A percentile compares a stretch with the other conserved stretches of the same genome.
Conservation (phyloP, 2,113 vertebrate species). For the Egretta garzetta region DNA sequence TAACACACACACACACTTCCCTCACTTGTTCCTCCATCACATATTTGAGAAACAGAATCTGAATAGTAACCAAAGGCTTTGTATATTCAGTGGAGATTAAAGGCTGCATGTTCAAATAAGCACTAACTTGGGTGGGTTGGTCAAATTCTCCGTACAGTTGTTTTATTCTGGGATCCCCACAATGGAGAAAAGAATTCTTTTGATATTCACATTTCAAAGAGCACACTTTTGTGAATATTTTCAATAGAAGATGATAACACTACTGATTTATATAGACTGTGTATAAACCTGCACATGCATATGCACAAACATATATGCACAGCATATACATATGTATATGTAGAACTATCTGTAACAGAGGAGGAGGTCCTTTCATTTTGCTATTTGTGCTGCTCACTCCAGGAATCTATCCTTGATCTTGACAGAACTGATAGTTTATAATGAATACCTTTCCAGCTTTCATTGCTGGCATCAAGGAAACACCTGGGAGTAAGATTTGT, state of each 20-base stretch:
- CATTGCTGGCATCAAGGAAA: constrained; percentile 53
- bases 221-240: constrained; percentile 31
- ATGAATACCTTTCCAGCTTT: constrained; percentile 57
- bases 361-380: constrained; percentile 52
- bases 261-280: constrained; percentile 12
- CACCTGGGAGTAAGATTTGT: constrained; percentile 59
- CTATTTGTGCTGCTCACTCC: constrained; percentile 53
- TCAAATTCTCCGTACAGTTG: constrained; percentile 9
- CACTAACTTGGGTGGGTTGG: neutral
- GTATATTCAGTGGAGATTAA: neutral
- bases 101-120: neutral
- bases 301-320: constrained; percentile 30
- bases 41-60: neutral
- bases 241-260: constrained; percentile 21
- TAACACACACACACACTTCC: neutral
- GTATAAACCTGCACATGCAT: constrained; percentile 34
- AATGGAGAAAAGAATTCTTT: constrained; percentile 28
- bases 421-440: constrained; percentile 64
- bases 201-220: constrained; percentile 57
- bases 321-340: constrained; percentile 57
- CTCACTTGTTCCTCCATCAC: neutral
- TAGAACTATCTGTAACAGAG: constrained; percentile 23
- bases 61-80: neutral
- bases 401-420: constrained; percentile 64
- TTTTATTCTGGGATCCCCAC: constrained; percentile 10